Conservation (phyloP, 2,797 vertebrate species). For the Limosa lapponica region DNA sequence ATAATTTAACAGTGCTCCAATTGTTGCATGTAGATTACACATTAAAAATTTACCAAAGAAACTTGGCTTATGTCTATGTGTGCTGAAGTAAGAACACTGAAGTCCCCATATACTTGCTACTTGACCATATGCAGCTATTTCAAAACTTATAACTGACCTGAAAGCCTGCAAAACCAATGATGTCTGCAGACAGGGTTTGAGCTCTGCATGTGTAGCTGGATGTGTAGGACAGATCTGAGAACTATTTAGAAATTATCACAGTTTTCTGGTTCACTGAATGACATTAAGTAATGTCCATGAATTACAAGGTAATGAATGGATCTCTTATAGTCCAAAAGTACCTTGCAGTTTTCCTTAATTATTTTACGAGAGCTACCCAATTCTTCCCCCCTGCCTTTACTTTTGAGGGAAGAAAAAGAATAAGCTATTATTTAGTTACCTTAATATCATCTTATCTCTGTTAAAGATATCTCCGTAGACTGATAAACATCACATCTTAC, state of each 20-base stretch:
- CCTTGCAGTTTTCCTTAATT: background rate
- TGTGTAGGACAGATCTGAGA: background rate
- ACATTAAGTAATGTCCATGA: background rate
- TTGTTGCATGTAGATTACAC: background rate
- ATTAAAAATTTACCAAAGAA: background rate
- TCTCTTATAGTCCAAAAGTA: background rate
- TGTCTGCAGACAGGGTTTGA: background rate
- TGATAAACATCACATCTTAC: background rate
- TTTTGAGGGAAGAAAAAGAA: background rate
- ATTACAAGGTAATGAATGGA: background rate
- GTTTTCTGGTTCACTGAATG: background rate
- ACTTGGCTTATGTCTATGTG: background rate
- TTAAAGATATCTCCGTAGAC: background rate
- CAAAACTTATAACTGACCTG: background rate
- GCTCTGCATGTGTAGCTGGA: background rate
- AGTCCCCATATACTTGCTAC: background rate
- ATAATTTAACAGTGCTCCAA: background rate
- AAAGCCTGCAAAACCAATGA: background rate
- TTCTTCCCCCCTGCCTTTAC: background rate
- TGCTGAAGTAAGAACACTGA: background rate
- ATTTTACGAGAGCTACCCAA: background rate
- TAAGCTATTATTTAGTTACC: background rate
- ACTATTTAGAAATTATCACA: background rate
- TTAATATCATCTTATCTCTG: background rate
- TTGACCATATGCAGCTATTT: background rate